Percentiles rank a stretch among this genome's conserved stretches.
These are phyloP conservation scores for Merluccius polli DNA, from an alignment of 2,797 vertebrate species.

Conservation along the genomic window DNA sequence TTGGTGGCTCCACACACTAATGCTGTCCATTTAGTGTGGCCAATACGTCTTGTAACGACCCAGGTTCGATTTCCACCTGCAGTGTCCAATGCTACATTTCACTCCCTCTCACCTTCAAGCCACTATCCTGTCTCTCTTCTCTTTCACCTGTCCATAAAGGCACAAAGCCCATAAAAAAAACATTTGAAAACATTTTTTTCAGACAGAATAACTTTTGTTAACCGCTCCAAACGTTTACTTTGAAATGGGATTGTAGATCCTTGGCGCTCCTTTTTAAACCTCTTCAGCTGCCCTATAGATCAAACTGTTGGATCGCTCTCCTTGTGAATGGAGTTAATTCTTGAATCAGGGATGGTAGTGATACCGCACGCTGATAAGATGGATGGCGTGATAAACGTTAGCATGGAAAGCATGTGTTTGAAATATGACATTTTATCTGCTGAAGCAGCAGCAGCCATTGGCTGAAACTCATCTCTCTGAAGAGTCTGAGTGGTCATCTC, in stretches of 20 bases:
- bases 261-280: background rate
- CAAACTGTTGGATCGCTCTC: slow-evolving; percentile 14
- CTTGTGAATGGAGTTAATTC: slow-evolving; percentile 22
- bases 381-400: slow-evolving; percentile 27
- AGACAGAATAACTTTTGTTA: slow-evolving; percentile 43
- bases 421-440: slow-evolving; percentile 31
- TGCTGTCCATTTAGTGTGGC: background rate
- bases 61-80: slow-evolving; percentile 25
- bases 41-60: background rate
- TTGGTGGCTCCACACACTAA: slow-evolving; percentile 13
- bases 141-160: background rate
- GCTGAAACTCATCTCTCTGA: slow-evolving; percentile 48
- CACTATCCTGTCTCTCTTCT: background rate
- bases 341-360: slow-evolving; percentile 19
- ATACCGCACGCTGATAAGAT: slow-evolving; percentile 18
- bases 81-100: background rate
- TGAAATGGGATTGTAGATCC: background rate
- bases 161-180: background rate
- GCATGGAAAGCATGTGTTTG: slow-evolving; percentile 12
- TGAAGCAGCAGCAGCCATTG: slow-evolving; percentile 37
- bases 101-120: background rate
- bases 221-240: slow-evolving; percentile 49
- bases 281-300: slow-evolving; percentile 14
- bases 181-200: background rate
- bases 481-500: slow-evolving; percentile 33